Evolutionary conservation across 2,888 invertebrate genomes (phyloP).

Genomic region (Zeuzera pyrina): DNA sequence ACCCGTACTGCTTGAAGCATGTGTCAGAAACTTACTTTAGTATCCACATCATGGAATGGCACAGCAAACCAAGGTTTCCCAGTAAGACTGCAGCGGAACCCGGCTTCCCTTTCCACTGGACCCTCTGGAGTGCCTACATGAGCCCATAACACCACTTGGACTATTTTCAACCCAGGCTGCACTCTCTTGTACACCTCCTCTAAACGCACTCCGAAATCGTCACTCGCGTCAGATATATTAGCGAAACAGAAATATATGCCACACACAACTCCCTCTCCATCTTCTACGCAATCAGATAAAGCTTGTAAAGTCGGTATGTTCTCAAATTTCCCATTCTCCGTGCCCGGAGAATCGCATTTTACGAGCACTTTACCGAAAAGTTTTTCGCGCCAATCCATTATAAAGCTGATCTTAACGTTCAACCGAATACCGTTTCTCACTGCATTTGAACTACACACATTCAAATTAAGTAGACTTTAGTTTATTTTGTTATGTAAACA

Average conservation of each 20-base stretch:
- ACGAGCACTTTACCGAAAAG: conserved; percentile 73
- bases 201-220: conserved; percentile 78
- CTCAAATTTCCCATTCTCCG: conserved; percentile 59
- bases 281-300: conserved; percentile 56
- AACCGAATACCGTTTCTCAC: background rate
- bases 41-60: conserved; percentile 79
- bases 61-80: conserved; percentile 82
- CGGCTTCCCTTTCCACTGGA: conserved; percentile 76
- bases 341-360: conserved; percentile 58
- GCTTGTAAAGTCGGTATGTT: conserved; percentile 57
- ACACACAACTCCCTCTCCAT: conserved; percentile 65
- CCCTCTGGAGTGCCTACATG: conserved; percentile 71
- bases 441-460: background rate
- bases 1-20: no score
- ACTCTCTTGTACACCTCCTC: conserved; percentile 70
- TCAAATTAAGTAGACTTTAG: background rate
- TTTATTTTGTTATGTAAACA: background rate
- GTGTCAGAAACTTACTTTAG: conserved; percentile 67
- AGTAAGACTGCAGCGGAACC: conserved; percentile 74
- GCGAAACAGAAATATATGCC: conserved; percentile 82
- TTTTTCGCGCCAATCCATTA: conserved; percentile 75
- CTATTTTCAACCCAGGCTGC: conserved; percentile 72
- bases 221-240: conserved; percentile 77
- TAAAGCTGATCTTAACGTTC: conserved; percentile 12
- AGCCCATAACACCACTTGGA: conserved; percentile 81